Evolutionary conservation across 2,113 vertebrate genomes (phyloP).

Genomic region (Protobothrops flavoviridis): DNA sequence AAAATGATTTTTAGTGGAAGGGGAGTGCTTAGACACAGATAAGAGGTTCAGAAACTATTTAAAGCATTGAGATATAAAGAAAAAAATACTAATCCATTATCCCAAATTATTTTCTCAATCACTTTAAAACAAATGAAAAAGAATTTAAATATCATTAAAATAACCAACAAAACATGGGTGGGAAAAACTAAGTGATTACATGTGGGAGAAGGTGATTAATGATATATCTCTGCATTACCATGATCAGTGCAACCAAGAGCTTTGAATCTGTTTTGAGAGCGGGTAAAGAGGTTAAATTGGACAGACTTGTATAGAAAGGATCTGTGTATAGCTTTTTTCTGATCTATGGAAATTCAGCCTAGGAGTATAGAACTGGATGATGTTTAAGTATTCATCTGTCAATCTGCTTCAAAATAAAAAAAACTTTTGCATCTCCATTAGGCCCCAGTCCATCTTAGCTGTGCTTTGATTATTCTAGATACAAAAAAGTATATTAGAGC

Average conservation of each 20-base stretch:
- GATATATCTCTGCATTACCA: not conserved
- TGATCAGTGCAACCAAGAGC: not conserved
- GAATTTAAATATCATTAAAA: constrained; percentile 14
- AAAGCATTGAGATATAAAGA: constrained; percentile 37
- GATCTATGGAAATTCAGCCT: not conserved
- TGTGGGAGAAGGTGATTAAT: not conserved
- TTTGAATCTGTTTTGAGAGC: not conserved
- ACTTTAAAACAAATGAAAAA: not conserved
- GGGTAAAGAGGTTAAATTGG: not conserved
- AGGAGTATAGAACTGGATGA: not conserved
- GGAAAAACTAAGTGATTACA: not conserved
- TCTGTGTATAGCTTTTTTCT: not conserved
- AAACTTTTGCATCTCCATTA: not conserved
- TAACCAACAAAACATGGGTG: constrained; percentile 2
- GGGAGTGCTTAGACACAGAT: constrained; percentile 1
- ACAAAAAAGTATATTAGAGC: not conserved
- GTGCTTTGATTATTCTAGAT: not conserved
- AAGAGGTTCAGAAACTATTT: constrained; percentile 22
- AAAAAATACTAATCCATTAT: constrained; percentile 39
- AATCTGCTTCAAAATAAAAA: not conserved
- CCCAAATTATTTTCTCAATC: constrained; percentile 22
- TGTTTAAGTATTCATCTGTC: not conserved
- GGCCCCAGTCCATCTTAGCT: not conserved
- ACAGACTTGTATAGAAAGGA: not conserved
- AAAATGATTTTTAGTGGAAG: constrained; percentile 9